Evolutionary conservation across 37 sponge, comb jelly and placozoan genomes (phyloP), one percentile per base, ranked within the genome.

Genomic region (Lycopodina hypogea): DNA sequence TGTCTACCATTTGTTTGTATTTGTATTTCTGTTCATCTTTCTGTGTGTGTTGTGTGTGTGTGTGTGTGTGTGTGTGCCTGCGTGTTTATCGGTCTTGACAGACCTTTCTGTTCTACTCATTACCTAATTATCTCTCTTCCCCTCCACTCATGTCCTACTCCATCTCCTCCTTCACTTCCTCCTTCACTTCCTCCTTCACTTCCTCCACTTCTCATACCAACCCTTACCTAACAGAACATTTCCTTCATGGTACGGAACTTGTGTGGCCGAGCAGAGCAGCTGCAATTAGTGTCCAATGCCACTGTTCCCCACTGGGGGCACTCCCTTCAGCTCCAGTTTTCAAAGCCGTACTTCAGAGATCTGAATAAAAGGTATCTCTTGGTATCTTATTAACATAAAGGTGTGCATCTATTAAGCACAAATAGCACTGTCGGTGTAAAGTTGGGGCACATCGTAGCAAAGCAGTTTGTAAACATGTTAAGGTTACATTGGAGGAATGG

Each of bases 251-350:
- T 87, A 34, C 55, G 84, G 50, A 92, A 92, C 71, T 3, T 85
- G 23, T 72, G 84, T 71, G 93, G 93, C 12, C 77, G 89, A 53
- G 93, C 93, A 28, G 92, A 91, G 56, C 72, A 83, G 73, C 38
- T 91, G 56, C 79, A 76, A 35, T 15, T 76, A 40, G 59, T 41
- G 17, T 86, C 92, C 7, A 61, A 68, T 7, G 83, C 92, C 26
- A 41, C 87, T 29, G 69, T 91, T 41, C 92, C 92, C 71, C 84
- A 84, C 45, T 91, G 87, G 87, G 92, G 90, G 0, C 86, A 90
- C 60, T 76, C 50, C 24, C 9, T 87, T 0, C 79, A 82, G 40
- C 65, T 91, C 36, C 78, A 85, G 65, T 81, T 90, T 75, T 81
- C 53, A 51, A 90, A 90, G 62, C 91, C 88, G 4, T 86, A 85